Base-by-base conservation (phyloP, 1,140 invertebrate genomes). In the Dolichoris vasculosae region DNA sequence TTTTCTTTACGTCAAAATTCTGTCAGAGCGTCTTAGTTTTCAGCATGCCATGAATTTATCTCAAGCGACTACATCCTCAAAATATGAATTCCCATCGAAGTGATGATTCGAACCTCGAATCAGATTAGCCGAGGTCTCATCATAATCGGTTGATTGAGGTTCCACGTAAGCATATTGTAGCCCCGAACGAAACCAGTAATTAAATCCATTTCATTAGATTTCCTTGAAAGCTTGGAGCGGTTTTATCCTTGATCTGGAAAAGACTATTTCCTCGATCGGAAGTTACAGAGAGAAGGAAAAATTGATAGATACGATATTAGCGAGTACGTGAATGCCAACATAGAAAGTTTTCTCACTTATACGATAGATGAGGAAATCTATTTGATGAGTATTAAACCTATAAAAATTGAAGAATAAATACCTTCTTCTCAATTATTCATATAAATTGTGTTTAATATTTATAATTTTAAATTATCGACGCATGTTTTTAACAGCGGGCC, bases 161-260 rank as follows among this genome's bases (percentile, higher is more conserved):
- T 76, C 55, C 55, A 13, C 59, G 11, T 23, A 43, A 38, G 43
- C 46, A n/a, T 38, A 30, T n/a, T 82, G 30, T 8, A 32, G 20
- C 51, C 30, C 7, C 75, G n/a, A 59, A 40, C 55, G 76, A 73
- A 80, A 86, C 85, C 82, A 89, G 88, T 89, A 91, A 91, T 91
- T 90, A 90, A 90, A 88, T 87, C 87, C 86, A 87, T 90, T 89
- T 91, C 88, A 90, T 87, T 87, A 83, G 82, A 88, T 90, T 89
- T 89, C 89, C 88, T 73, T 79, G 87, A 89, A 78, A 79, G 46
- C 64, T 78, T 20, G 46, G 26, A 76, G 76, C n/a, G 77, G 20
- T 26, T 63, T 32, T 79, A 63, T 40, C 23, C 73, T 48, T 48
- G 67, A 81, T 80, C 76, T 35, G 78, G 77, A 85, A 85, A 81